Percentiles rank a stretch among this genome's conserved stretches.
Evolutionary conservation across 2,113 vertebrate species (phyloP).

Genomic region (Myotis yumanensis): DNA sequence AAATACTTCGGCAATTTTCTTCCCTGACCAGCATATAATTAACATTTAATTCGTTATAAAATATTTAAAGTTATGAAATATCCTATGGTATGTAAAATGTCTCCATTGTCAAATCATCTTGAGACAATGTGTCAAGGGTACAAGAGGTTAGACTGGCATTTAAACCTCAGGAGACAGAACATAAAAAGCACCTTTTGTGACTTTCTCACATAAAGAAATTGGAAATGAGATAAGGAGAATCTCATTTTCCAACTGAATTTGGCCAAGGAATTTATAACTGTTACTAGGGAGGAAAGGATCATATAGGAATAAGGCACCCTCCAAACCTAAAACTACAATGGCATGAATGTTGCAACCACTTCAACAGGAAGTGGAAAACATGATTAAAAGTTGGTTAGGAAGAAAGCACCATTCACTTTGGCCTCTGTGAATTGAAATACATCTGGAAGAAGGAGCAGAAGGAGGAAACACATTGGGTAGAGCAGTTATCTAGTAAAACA

Average conservation of each 20-base stretch:
- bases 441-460: neutral
- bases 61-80: slow-evolving; percentile 89
- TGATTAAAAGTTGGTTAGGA: neutral
- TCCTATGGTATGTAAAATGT: slow-evolving; percentile 84
- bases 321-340: neutral
- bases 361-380: neutral
- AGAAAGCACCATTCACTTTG: neutral
- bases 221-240: slow-evolving; percentile 56
- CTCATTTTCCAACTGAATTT: slow-evolving; percentile 62
- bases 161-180: slow-evolving; percentile 65
- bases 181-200: slow-evolving; percentile 64
- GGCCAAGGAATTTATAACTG: slow-evolving; percentile 10
- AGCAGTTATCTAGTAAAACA: neutral
- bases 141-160: slow-evolving; percentile 79
- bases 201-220: slow-evolving; percentile 63
- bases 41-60: slow-evolving; percentile 90
- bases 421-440: slow-evolving; percentile 27
- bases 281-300: neutral
- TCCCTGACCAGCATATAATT: slow-evolving; percentile 86
- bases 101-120: slow-evolving; percentile 77
- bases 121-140: slow-evolving; percentile 79
- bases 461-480: neutral
- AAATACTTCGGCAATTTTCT: slow-evolving; percentile 85
- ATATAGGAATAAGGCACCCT: neutral
- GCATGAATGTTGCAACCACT: neutral